phyloP scores from a whole-genome alignment of 30 jellyfish, hydroid and myxozoan genomes.

The Catostylus mosaicus region DNA sequence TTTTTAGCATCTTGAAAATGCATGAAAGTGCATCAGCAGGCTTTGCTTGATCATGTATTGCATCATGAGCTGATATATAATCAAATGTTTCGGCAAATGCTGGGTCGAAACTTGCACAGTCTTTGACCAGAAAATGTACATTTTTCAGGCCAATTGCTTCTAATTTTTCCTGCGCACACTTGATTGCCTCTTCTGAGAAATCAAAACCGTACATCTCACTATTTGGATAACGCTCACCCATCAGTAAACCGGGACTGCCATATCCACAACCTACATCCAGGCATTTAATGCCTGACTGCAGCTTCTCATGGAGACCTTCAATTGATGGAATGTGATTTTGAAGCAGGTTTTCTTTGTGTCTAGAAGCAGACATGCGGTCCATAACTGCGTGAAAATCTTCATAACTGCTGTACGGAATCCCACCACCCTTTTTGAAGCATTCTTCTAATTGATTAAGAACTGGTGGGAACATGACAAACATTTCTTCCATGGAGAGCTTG shows the following conservation, averaged over 20 bases:
- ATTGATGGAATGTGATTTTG: slow-evolving; percentile 28
- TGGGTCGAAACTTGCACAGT: slow-evolving; percentile 19
- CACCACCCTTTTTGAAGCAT: slow-evolving; percentile 48
- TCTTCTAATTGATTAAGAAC: slow-evolving; percentile 13
- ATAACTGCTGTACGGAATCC: slow-evolving; percentile 24
- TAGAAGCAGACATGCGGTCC: background rate
- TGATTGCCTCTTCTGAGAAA: slow-evolving; percentile 20
- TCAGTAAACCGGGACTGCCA: slow-evolving; percentile 36
- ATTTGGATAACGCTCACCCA: slow-evolving; percentile 31
- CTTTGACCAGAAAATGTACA: slow-evolving; percentile 18
- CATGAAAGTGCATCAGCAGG: slow-evolving; percentile 39
- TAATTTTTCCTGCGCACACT: slow-evolving; percentile 15
- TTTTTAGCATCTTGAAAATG: slow-evolving; percentile 29
- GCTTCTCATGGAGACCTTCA: slow-evolving; percentile 39
- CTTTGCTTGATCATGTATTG: slow-evolving; percentile 57
- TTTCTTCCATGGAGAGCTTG: background rate
- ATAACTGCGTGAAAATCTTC: slow-evolving; percentile 6
- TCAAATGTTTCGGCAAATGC: slow-evolving; percentile 35
- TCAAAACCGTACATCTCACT: slow-evolving; percentile 51
- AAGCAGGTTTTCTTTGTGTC: background rate
- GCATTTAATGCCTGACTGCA: slow-evolving; percentile 17
- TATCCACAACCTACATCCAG: slow-evolving; percentile 55
- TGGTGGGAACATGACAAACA: slow-evolving; percentile 25
- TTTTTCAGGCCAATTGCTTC: slow-evolving; percentile 24
- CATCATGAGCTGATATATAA: slow-evolving; percentile 36